Percentiles rank a stretch among this genome's conserved stretches.
Evolutionary conservation across 2,888 invertebrate genomes (phyloP).

Genomic region (Tipula vernalis): DNA sequence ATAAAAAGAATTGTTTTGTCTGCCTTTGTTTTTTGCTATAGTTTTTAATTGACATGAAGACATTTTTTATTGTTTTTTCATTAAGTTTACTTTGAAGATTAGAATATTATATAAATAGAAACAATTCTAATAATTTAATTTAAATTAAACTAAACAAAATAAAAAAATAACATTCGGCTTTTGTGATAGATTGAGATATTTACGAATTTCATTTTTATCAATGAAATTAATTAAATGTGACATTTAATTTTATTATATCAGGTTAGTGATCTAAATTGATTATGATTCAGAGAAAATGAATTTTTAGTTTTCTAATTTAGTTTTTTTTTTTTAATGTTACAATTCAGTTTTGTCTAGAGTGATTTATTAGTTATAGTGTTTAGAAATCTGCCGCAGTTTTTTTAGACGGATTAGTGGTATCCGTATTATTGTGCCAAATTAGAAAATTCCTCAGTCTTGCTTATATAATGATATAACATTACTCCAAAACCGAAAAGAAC

Average conservation of each 20-base stretch:
- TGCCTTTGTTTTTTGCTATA: background rate
- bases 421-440: no score
- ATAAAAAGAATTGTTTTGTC: background rate
- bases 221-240: constrained; percentile 4
- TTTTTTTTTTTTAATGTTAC: background rate
- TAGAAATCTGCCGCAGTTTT: background rate
- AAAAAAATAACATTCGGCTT: background rate
- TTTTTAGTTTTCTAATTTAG: background rate
- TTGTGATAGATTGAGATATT: background rate
- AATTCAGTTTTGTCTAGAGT: background rate
- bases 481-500: no score
- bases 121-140: background rate
- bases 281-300: background rate
- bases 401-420: background rate
- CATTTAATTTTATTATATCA: background rate
- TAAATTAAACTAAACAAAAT: background rate
- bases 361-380: background rate
- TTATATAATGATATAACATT: no score
- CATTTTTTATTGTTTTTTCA: background rate
- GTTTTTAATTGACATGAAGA: background rate
- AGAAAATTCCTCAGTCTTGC: no score
- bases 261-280: background rate
- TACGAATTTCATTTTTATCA: background rate
- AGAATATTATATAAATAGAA: background rate
- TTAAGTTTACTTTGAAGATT: background rate